These are phyloP conservation scores for Xiphophorus hellerii DNA, from an alignment of 2,113 vertebrate genomes.

Conservation along the genomic window DNA sequence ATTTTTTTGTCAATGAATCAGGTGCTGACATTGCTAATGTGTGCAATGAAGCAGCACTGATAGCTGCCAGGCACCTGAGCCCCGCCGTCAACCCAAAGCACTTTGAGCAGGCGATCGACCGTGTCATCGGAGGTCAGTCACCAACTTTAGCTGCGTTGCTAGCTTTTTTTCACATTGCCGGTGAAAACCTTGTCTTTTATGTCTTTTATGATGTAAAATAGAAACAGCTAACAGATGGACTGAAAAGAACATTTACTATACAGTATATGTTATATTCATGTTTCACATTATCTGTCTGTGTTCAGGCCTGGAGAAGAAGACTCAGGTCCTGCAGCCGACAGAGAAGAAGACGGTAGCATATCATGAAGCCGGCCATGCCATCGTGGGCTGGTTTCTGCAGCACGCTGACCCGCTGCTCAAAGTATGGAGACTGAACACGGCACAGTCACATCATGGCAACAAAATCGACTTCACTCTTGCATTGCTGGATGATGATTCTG, in stretches of 20 bases:
- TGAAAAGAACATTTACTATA: not conserved
- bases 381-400: constrained; percentile 94
- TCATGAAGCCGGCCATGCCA: constrained; percentile 93
- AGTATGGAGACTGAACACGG: constrained; percentile 68
- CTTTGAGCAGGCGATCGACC: constrained; percentile 95
- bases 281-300: not conserved
- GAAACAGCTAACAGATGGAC: too few relatives aligned
- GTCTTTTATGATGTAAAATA: not conserved
- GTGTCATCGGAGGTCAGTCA: constrained; percentile 91
- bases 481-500: too few relatives aligned
- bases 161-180: not conserved
- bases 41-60: constrained; percentile 84
- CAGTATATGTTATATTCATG: not conserved
- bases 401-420: constrained; percentile 97
- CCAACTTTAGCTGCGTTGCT: not conserved
- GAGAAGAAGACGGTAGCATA: constrained; percentile 95
- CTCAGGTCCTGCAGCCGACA: constrained; percentile 91
- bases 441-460: not conserved
- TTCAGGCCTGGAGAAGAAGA: constrained; percentile 94
- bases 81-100: constrained; percentile 82
- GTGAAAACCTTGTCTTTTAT: too few relatives aligned
- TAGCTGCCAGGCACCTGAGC: constrained; percentile 81
- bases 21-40: constrained; percentile 84
- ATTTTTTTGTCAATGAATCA: constrained; percentile 26
- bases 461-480: too few relatives aligned